Conservation (phyloP, 2,797 vertebrate species). For the Limnodromus scolopaceus region DNA sequence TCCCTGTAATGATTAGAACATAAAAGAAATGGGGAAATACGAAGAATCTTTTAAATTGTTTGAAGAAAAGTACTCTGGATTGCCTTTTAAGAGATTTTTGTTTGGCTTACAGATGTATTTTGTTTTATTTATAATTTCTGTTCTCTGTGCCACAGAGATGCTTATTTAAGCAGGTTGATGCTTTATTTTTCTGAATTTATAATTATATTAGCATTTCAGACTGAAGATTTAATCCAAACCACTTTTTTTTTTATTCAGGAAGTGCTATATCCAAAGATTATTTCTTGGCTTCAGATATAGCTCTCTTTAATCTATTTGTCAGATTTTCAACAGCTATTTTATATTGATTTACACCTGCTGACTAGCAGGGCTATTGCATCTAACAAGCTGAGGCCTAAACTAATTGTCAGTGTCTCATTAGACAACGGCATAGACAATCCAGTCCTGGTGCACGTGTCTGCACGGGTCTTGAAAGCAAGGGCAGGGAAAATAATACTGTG, state of each 20-base stretch:
- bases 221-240: not conserved
- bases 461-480: not conserved
- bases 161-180: not conserved
- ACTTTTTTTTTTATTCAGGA: not conserved
- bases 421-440: not conserved
- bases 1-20: not conserved
- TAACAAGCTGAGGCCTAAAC: constrained; percentile 21
- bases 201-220: not conserved
- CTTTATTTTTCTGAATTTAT: not conserved
- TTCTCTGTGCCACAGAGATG: not conserved
- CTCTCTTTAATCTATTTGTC: not conserved
- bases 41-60: not conserved
- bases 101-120: not conserved
- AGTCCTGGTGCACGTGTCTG: not conserved
- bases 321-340: not conserved
- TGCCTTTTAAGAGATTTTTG: not conserved
- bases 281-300: not conserved
- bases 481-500: not conserved
- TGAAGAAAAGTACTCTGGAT: not conserved
- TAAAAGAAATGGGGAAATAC: not conserved
- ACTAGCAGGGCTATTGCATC: not conserved
- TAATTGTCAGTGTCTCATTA: not conserved
- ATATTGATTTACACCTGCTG: not conserved
- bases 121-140: not conserved
- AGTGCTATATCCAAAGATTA: not conserved